Conservation (phyloP, 2,113 vertebrate genomes). For the Erpornis zantholeuca region DNA sequence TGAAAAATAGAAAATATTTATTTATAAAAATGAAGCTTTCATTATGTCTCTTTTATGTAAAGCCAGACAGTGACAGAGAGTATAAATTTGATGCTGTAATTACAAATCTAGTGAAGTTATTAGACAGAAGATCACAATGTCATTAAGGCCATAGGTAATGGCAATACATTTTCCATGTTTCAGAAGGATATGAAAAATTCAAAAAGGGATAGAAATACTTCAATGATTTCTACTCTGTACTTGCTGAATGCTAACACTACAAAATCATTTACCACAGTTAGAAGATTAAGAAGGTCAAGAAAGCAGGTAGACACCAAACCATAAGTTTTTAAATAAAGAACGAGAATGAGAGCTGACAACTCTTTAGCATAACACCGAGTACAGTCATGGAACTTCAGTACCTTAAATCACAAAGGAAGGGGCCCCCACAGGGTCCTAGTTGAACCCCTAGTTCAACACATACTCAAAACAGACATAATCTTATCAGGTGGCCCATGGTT, state of each 20-base stretch:
- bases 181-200: neutral
- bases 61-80: neutral
- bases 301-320: neutral
- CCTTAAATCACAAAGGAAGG: neutral
- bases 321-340: neutral
- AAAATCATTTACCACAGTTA: neutral
- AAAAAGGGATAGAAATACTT: neutral
- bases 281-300: neutral
- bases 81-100: neutral
- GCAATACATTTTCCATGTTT: neutral
- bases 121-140: neutral
- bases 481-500: neutral
- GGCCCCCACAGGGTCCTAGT: neutral
- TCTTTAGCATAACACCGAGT: neutral
- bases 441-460: neutral
- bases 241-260: neutral
- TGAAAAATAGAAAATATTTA: neutral
- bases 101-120: neutral
- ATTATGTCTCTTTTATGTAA: neutral
- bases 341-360: neutral
- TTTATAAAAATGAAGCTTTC: neutral
- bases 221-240: neutral
- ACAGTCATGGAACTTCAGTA: neutral
- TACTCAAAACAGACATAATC: neutral
- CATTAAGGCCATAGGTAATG: neutral